Evolutionary conservation across 2,888 invertebrate genomes (phyloP), one percentile per base, ranked within the genome.

Genomic region (Ormyrus labotus): DNA sequence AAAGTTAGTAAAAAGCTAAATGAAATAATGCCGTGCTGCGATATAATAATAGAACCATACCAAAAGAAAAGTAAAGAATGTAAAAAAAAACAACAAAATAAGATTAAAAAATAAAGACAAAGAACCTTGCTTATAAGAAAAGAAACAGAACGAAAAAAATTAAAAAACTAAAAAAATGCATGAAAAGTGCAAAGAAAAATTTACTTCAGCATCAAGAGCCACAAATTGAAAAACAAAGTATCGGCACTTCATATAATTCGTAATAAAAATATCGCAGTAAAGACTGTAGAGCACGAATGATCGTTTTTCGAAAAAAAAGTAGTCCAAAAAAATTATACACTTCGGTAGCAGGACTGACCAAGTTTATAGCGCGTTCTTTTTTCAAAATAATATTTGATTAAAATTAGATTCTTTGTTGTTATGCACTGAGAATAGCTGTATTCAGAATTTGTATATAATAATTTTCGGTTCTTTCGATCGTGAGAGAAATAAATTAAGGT

Each of bases 1-100:
- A n/a, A 84, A 87, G 86, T 87, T 87, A 86, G 88, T 87, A 84
- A 81, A 85, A 88, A 88, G 87, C 88, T 84, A 82, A 75, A 81
- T 76, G 65, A 83, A 80, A 73, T 34, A 82, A 85, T 81, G 84
- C 81, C 79, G 81, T 80, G 82, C 71, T 83, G 85, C 84, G 61
- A 63, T 76, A 51, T 10, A 71, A 73, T 63, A 64, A 58, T 13
- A 51, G 50, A 48, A 75, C 51, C 5, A 55, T 64, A 55, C n/a
- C 5, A 53, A 53, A 51, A 50, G 10, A 53, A 79, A 79, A 58
- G 55, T 73, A n/a, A 45, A 58, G 9, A 5, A 13, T 34, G 10
- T 13, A 13, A 48, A 6, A 71, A 57, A 72, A 65, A 68, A 67
- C 34, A 34, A 34, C 34, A 34, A 34, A 34, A 34, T 13, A 13